Evolutionary conservation across 2,113 vertebrate genomes (phyloP), one percentile per base, ranked within the genome.

Genomic region (Origma solitaria): DNA sequence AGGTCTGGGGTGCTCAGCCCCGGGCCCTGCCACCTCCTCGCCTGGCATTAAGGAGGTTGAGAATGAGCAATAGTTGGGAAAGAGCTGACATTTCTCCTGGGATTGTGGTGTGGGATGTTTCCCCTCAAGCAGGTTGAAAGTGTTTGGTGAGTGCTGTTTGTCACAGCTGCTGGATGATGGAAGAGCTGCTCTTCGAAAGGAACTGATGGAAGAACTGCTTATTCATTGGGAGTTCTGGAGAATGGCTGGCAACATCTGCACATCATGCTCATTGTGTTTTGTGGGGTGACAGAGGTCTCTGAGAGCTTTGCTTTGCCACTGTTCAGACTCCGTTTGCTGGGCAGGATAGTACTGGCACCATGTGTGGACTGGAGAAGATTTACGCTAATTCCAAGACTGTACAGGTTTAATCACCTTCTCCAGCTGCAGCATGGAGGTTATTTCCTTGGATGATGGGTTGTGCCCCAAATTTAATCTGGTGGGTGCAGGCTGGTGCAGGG

Each of bases 111-210:
- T 40, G 66, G 61, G 77, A 40, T 1, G 3, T 24, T 78, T 60
- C 20, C 57, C 58, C 27, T 75, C 7, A 1, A 45, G 42, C 0
- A 0, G 44, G 37, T 2, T 11, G 42, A 50, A 50, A 22, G 45
- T 9, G 42, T 77, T 80, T 47, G 42, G 38, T 71, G 60, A 44
- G 33, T 44, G 82, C 57, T 71, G 9, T 60, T 75, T 88, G 31
- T 85, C 49, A 11, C 49, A 72, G 61, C 70, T 54, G 45, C 71
- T 86, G 61, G 73, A 7, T 42, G 85, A 24, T 35, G 57, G 57
- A 47, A 22, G 65, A 79, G 35, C 54, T 57, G 70, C 69, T 58
- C 19, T 45, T 16, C 53, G 47, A 15, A 35, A 23, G 64, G 49
- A 88, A 6, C 13, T 11, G 33, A 6, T 77, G 45, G 76, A 50